phyloP scores from a whole-genome alignment of 2,113 vertebrate species.

The Elephantulus edwardii region DNA sequence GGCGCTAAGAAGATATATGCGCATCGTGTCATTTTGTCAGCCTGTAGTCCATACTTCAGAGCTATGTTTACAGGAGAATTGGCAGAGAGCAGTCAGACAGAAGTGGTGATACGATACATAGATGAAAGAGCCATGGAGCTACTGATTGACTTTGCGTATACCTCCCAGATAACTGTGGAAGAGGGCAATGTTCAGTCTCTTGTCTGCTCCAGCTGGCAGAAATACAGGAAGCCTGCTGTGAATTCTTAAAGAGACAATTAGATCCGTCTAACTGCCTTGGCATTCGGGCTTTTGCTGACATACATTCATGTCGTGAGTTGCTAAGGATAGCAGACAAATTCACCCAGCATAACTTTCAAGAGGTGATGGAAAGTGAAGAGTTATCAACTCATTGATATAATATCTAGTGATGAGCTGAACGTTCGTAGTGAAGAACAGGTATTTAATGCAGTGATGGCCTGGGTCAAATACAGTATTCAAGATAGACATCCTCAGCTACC shows the following conservation, averaged over 20 bases:
- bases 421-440: conserved; percentile 99
- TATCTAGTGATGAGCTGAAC: conserved; percentile 98
- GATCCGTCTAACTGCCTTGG: conserved; percentile 99
- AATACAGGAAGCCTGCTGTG: conserved; percentile 98
- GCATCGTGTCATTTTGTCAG: conserved; percentile 96
- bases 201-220: conserved; percentile 98
- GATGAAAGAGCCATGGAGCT: conserved; percentile 99
- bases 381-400: conserved; percentile 99
- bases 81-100: conserved; percentile 96
- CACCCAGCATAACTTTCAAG: conserved; percentile 99
- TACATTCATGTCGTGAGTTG: conserved; percentile 96
- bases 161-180: conserved; percentile 98
- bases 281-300: conserved; percentile 98
- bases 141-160: conserved; percentile 99
- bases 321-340: conserved; percentile 99
- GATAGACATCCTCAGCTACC: conserved; percentile 96
- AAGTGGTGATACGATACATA: conserved; percentile 98
- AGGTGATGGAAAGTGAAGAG: conserved; percentile 99
- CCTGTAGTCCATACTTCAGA: conserved; percentile 98
- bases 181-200: conserved; percentile 97
- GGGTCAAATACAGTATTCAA: conserved; percentile 99
- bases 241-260: conserved; percentile 97
- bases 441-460: conserved; percentile 98
- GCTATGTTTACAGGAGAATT: conserved; percentile 99
- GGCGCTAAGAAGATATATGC: conserved; percentile 99